Conservation (phyloP, 2,113 vertebrate species). For the Nothobranchius furzeri region DNA sequence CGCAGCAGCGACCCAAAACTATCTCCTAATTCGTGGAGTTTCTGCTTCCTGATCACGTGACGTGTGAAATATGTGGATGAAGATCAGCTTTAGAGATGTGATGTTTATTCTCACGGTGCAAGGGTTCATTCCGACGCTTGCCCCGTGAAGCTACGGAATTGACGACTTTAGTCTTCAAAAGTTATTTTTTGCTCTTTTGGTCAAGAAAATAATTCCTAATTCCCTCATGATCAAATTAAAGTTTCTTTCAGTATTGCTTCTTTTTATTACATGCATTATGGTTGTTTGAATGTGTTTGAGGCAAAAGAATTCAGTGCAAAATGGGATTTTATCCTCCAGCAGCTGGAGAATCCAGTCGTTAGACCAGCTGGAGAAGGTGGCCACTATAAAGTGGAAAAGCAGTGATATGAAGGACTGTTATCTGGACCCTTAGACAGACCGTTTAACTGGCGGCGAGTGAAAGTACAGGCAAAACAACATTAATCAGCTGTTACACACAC, state of each 20-base stretch:
- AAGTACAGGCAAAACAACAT: slow-evolving; percentile 53
- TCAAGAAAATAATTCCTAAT: slow-evolving; percentile 9
- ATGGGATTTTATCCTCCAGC: slow-evolving; percentile 37
- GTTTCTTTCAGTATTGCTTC: not conserved
- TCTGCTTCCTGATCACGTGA: too few relatives aligned
- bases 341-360: slow-evolving; percentile 71
- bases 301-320: slow-evolving; percentile 8
- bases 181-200: not conserved
- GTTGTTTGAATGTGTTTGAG: slow-evolving; percentile 8
- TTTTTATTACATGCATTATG: not conserved
- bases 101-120: too few relatives aligned
- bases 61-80: too few relatives aligned
- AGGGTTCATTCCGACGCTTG: too few relatives aligned
- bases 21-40: too few relatives aligned
- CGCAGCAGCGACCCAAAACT: too few relatives aligned
- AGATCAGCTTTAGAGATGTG: too few relatives aligned
- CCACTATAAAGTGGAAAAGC: slow-evolving; percentile 53
- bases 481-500: slow-evolving; percentile 41
- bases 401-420: slow-evolving; percentile 70
- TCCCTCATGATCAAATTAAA: not conserved
- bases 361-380: slow-evolving; percentile 67
- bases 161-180: not conserved
- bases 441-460: slow-evolving; percentile 68
- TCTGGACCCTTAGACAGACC: slow-evolving; percentile 60
- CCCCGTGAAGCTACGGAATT: too few relatives aligned